Evolutionary conservation across 2,797 vertebrate genomes (phyloP), one percentile per base, ranked within the genome.

Genomic region (Helarctos malayanus): DNA sequence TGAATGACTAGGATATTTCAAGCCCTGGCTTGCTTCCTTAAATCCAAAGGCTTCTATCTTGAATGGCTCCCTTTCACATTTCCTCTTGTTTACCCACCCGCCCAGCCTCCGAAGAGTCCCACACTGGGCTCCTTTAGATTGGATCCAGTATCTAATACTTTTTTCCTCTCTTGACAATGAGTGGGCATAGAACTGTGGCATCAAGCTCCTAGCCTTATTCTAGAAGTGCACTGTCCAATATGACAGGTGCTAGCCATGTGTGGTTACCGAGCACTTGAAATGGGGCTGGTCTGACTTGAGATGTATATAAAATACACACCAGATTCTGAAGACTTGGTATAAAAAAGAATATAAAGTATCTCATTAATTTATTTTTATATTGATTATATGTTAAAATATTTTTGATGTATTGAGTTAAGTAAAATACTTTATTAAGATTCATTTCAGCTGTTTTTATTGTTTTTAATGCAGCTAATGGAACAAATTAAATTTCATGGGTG

Each of bases 401-500:
- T 95, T 65, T 1, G 47, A 56, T 85, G 35, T 63, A 52, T 38
- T 87, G 79, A 23, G 73, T 95, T 59, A 92, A 80, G 54, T 63
- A 68, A 79, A 93, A 54, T 80, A 32, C 65, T 71, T 83, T 32
- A 69, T 63, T 92, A 23, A 87, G 59, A 81, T 85, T 89, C 79
- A 49, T 84, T 91, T 93, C 56, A 84, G 27, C 7, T 76, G 9
- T 85, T 94, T 82, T 76, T 91, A 38, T 27, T n/a, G 23, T 65
- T 79, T 85, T 63, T 45, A 73, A 65, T 71, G 7, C 57, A 14
- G 45, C 88, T 96, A 93, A 85, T 61, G 68, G 52, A 69, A 89
- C 63, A 12, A 29, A 45, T 54, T n/a, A 76, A 63, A 69, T 56
- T 35, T 61, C 7, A 3, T 23, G 1, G 10, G 8, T 41, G 21